Conservation (phyloP, 2,113 vertebrate genomes). For the Hipposideros armiger region DNA sequence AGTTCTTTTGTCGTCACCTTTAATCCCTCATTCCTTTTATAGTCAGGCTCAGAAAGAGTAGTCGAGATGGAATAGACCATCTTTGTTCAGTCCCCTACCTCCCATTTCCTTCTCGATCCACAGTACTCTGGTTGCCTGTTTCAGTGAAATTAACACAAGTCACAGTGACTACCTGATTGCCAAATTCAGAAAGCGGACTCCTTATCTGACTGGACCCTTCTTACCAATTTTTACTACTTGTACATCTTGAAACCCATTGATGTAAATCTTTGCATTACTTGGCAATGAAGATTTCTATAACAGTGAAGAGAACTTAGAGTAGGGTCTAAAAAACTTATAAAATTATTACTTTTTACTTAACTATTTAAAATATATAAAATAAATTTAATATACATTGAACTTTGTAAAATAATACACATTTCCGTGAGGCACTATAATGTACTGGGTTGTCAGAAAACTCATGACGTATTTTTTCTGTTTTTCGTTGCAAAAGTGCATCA, state of each 20-base stretch:
- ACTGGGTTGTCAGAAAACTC: too few species aligned
- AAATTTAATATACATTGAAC: background rate
- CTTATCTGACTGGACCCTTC: background rate
- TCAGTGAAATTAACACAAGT: background rate
- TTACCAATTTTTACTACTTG: background rate
- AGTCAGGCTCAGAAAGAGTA: background rate
- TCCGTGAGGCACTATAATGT: background rate
- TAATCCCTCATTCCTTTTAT: background rate
- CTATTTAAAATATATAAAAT: background rate
- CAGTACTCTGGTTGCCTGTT: background rate
- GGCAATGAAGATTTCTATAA: too few species aligned
- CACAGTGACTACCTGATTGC: background rate
- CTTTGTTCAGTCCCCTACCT: background rate
- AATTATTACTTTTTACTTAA: background rate
- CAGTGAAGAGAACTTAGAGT: background rate
- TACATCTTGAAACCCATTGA: background rate
- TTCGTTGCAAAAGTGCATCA: too few species aligned
- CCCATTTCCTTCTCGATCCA: background rate
- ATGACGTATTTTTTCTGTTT: too few species aligned
- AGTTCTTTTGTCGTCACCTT: background rate
- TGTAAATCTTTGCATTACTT: background rate
- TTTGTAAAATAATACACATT: background rate
- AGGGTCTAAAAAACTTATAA: background rate
- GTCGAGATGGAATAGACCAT: background rate
- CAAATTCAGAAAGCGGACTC: background rate